A percentile compares a stretch with the other conserved stretches of the same genome.
phyloP scores from a whole-genome alignment of 2,888 invertebrate species.

The Scaptomyza flava region DNA sequence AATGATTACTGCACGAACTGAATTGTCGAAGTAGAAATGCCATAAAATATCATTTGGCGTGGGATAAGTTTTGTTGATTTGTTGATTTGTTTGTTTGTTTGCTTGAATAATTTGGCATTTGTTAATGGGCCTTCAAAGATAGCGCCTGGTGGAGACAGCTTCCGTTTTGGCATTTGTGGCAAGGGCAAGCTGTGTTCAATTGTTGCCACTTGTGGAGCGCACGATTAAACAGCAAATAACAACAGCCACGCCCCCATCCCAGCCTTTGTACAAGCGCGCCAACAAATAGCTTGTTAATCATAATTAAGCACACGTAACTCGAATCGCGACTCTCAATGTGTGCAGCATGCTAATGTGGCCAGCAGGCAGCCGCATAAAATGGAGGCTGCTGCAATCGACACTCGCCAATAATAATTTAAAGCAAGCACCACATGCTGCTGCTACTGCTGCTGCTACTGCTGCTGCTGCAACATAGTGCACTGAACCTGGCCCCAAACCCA shows the following conservation, averaged over 20 bases:
- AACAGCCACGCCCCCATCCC: slow-evolving; percentile 34
- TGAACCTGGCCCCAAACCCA: slow-evolving; percentile 54
- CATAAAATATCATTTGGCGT: slow-evolving; percentile 29
- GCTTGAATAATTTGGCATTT: slow-evolving; percentile 41
- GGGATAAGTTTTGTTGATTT: slow-evolving; percentile 2
- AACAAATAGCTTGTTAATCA: slow-evolving; percentile 59
- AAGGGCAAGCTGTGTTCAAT: slow-evolving; percentile 50
- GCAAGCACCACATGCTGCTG: slow-evolving; percentile 51
- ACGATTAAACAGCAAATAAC: slow-evolving; percentile 51
- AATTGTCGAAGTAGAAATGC: slow-evolving; percentile 3
- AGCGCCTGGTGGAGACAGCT: slow-evolving; percentile 46
- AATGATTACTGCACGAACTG: slow-evolving; percentile 42
- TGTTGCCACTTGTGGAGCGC: slow-evolving; percentile 55
- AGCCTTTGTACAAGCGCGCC: slow-evolving; percentile 28
- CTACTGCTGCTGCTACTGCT: slow-evolving; percentile 26
- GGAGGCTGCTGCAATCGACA: slow-evolving; percentile 60
- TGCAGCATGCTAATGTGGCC: slow-evolving; percentile 65
- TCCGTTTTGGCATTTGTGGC: slow-evolving; percentile 41
- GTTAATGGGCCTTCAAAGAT: neutral
- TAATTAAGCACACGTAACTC: slow-evolving; percentile 69
- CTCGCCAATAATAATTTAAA: slow-evolving; percentile 37
- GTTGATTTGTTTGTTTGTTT: neutral
- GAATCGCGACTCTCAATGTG: slow-evolving; percentile 29
- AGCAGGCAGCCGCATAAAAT: slow-evolving; percentile 7
- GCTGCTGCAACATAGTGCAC: slow-evolving; percentile 56